Percentiles rank a stretch among this genome's conserved stretches.
Conservation (phyloP, 2,888 invertebrate genomes). For the Molorchus minor region DNA sequence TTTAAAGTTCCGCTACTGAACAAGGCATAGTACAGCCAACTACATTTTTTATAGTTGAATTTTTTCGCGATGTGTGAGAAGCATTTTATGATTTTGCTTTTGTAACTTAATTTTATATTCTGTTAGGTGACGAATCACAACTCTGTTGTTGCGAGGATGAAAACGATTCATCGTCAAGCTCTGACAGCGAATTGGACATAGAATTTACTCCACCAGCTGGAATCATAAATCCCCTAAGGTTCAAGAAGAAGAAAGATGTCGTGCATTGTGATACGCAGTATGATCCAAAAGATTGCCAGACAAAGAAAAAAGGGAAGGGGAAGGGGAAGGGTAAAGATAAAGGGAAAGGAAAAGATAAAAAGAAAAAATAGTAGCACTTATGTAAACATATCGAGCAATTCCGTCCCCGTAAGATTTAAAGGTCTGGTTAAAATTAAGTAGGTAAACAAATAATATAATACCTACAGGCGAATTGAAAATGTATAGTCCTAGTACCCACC, state of each 20-base stretch:
- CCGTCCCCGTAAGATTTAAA: not conserved
- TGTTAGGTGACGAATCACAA: constrained; percentile 26
- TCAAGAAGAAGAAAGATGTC: constrained; percentile 61
- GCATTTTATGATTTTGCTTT: too few species aligned
- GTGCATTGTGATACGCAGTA: constrained; percentile 72
- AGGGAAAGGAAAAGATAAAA: constrained; percentile 31
- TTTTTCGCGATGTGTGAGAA: too few species aligned
- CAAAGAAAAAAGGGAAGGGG: constrained; percentile 35
- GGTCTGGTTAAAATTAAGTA: not conserved
- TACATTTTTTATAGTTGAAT: too few species aligned
- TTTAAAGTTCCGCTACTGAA: too few species aligned
- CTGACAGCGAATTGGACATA: constrained; percentile 74
- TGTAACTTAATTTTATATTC: too few species aligned
- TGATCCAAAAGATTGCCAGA: constrained; percentile 63
- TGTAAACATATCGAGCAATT: not conserved
- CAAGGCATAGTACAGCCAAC: too few species aligned
- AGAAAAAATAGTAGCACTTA: constrained; percentile 32
- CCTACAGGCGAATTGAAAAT: too few species aligned
- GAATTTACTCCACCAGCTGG: constrained; percentile 78
- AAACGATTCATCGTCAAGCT: constrained; percentile 54
- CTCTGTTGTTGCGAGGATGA: constrained; percentile 45
- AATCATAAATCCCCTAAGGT: constrained; percentile 69
- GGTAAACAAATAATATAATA: too few species aligned
- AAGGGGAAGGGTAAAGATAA: constrained; percentile 33
- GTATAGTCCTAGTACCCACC: too few species aligned